Conservation (phyloP, 2,113 vertebrate species). For the Nothobranchius furzeri region DNA sequence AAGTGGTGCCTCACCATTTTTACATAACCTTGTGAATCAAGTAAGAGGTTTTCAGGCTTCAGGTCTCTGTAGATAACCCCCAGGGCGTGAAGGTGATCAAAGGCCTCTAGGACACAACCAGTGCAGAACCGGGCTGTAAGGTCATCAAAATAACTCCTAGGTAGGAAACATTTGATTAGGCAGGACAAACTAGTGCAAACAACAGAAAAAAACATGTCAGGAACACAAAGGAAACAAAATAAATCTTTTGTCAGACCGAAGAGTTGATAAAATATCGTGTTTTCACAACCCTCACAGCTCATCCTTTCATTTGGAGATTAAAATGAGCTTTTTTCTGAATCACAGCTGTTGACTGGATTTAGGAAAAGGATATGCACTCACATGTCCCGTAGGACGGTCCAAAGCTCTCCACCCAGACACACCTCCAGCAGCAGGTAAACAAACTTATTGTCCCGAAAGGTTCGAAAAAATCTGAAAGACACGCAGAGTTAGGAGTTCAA, state of each 20-base stretch:
- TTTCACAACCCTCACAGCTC: no score
- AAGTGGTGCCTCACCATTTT: conserved; percentile 71
- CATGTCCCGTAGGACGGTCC: conserved; percentile 94
- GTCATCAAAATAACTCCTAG: conserved; percentile 79
- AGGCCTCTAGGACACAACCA: conserved; percentile 80
- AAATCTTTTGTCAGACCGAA: no score
- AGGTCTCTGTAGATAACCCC: conserved; percentile 80
- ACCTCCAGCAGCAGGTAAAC: conserved; percentile 94
- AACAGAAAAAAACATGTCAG: not conserved
- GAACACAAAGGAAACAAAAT: not conserved
- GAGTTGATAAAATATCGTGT: no score
- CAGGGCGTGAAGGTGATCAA: conserved; percentile 77
- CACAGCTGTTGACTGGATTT: not conserved
- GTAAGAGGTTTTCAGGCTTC: conserved; percentile 81
- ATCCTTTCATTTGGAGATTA: not conserved
- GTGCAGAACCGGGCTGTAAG: conserved; percentile 77
- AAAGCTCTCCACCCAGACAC: conserved; percentile 92
- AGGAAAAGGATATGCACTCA: conserved; percentile 75
- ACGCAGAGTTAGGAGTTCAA: conserved; percentile 2
- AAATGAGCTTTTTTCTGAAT: not conserved
- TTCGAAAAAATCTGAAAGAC: conserved; percentile 87
- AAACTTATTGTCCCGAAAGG: conserved; percentile 89
- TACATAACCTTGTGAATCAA: conserved; percentile 77
- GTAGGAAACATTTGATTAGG: not conserved
- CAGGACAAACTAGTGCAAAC: not conserved